phyloP scores from a whole-genome alignment of 2,113 vertebrate species.

The Ahaetulla prasina region DNA sequence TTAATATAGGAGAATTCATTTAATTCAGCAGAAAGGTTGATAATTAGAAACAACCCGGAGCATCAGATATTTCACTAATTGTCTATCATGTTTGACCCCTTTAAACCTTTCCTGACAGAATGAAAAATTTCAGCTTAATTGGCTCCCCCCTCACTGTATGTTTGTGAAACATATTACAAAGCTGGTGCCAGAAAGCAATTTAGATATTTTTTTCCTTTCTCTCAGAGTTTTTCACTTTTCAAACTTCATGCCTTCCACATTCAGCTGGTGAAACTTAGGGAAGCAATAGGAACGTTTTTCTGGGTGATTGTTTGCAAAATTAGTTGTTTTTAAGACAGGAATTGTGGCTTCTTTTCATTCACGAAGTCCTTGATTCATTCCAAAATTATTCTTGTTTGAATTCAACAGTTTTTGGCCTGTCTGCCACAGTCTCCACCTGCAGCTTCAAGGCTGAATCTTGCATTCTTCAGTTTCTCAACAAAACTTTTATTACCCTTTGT shows the following conservation, averaged over 20 bases:
- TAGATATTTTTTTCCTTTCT: neutral
- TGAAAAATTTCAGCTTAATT: slow-evolving; percentile 63
- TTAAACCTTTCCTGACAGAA: slow-evolving; percentile 51
- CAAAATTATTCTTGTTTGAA: neutral
- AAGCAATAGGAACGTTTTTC: neutral
- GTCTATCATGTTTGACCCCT: slow-evolving; percentile 49
- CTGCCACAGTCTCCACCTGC: neutral
- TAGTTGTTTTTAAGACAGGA: neutral
- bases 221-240: slow-evolving; percentile 4
- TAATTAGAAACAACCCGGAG: slow-evolving; percentile 7
- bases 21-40: slow-evolving; percentile 24
- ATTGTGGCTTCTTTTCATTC: neutral
- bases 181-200: neutral
- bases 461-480: neutral
- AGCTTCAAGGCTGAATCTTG: neutral
- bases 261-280: neutral
- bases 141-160: slow-evolving; percentile 36
- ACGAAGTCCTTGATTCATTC: neutral
- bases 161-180: neutral
- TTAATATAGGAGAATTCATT: slow-evolving; percentile 12
- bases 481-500: neutral
- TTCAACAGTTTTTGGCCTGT: neutral
- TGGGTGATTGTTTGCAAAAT: neutral
- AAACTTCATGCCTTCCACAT: slow-evolving; percentile 35
- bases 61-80: slow-evolving; percentile 37